Conservation (phyloP, 2,888 invertebrate genomes). For the Oxyteleia sp. region DNA sequence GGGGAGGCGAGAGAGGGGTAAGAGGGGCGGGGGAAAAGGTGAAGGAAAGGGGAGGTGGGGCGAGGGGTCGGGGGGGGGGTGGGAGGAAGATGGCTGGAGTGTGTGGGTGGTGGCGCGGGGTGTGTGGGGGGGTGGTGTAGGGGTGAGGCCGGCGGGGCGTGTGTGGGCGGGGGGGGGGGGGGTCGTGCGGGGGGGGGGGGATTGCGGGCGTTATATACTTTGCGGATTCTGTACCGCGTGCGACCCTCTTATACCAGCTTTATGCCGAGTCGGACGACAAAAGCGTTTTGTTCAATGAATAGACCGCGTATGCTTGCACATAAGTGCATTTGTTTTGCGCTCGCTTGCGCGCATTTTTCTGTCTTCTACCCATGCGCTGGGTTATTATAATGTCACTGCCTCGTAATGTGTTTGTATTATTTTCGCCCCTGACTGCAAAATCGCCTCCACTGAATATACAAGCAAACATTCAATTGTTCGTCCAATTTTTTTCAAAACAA, state of each 20-base stretch:
- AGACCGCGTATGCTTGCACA: slow-evolving; percentile 52
- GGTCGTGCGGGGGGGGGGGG: no score
- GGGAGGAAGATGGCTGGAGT: no score
- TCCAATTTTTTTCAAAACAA: not conserved
- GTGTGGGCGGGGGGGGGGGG: no score
- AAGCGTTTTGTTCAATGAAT: slow-evolving; percentile 77
- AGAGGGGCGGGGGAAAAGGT: no score
- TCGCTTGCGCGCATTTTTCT: slow-evolving; percentile 50
- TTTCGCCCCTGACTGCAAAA: slow-evolving; percentile 44
- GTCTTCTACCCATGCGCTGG: slow-evolving; percentile 68
- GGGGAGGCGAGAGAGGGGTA: no score
- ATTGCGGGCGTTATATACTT: slow-evolving; percentile 81
- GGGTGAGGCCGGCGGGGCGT: no score
- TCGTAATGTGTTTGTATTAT: slow-evolving; percentile 52
- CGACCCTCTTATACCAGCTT: slow-evolving; percentile 72
- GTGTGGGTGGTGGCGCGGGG: no score
- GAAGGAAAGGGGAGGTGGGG: no score
- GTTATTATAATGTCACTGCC: slow-evolving; percentile 79
- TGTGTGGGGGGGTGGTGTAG: no score
- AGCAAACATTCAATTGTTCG: slow-evolving; percentile 31
- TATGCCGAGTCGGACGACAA: slow-evolving; percentile 73
- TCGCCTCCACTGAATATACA: slow-evolving; percentile 17
- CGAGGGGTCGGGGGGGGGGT: no score
- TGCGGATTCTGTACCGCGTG: slow-evolving; percentile 80
- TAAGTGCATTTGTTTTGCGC: slow-evolving; percentile 70